phyloP scores from a whole-genome alignment of 2,113 vertebrate species.

The Glaucomys volans region DNA sequence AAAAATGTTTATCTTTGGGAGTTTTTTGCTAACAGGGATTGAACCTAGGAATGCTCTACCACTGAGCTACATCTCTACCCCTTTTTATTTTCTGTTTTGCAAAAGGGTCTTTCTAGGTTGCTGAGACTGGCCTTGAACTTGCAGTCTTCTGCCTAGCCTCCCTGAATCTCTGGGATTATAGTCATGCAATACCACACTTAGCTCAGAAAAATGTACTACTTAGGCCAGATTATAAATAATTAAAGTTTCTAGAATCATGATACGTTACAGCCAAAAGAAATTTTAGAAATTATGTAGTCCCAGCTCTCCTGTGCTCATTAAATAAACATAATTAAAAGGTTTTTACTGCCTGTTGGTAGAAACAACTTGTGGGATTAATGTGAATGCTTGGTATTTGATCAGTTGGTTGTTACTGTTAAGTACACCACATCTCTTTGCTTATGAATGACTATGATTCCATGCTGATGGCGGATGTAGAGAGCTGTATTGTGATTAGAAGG shows the following conservation, averaged over 20 bases:
- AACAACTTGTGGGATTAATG: not conserved
- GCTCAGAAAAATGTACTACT: not conserved
- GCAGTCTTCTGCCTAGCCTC: too few species aligned
- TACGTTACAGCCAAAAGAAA: not conserved
- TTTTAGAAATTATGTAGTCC: not conserved
- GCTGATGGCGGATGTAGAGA: not conserved
- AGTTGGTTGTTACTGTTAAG: not conserved
- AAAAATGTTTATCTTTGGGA: not conserved
- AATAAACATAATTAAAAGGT: not conserved
- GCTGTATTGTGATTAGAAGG: not conserved
- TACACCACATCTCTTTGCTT: not conserved
- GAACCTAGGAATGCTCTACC: too few species aligned
- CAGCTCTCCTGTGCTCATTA: not conserved
- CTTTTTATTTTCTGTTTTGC: too few species aligned
- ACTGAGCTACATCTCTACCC: too few species aligned
- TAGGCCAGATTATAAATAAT: not conserved
- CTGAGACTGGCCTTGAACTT: too few species aligned
- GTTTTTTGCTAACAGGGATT: too few species aligned
- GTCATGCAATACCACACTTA: too few species aligned
- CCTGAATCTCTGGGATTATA: too few species aligned
- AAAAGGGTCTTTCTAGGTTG: too few species aligned
- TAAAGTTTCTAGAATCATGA: not conserved
- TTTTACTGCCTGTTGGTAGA: constrained; percentile 1
- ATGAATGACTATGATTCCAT: not conserved
- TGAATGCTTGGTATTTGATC: constrained; percentile 12